Evolutionary conservation across 2,888 invertebrate genomes (phyloP).

Genomic region (Ephialtes manifestator): DNA sequence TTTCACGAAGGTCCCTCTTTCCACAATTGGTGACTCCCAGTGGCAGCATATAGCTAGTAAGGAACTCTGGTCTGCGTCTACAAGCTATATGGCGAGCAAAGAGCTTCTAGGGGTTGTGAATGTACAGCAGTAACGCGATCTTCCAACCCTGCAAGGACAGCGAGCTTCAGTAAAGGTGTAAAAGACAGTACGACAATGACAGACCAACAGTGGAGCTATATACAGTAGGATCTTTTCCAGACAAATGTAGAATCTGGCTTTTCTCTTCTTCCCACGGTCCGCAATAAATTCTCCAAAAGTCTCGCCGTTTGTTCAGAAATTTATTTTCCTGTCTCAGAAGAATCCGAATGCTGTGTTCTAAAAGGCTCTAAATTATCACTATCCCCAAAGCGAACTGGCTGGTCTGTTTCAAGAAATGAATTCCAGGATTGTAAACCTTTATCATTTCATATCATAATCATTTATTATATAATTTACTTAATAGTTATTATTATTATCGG

Average conservation of each 20-base stretch:
- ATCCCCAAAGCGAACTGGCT: slow-evolving; percentile 10
- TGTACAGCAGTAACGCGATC: slow-evolving; percentile 57
- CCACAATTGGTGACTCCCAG: slow-evolving; percentile 27
- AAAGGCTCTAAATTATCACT: slow-evolving; percentile 10
- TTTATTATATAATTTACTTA: too few relatives aligned
- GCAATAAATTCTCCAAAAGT: slow-evolving; percentile 52
- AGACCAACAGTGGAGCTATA: slow-evolving; percentile 35
- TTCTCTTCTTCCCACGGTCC: slow-evolving; percentile 46
- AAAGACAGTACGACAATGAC: slow-evolving; percentile 56
- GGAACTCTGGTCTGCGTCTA: slow-evolving; percentile 28
- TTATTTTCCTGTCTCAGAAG: slow-evolving; percentile 53
- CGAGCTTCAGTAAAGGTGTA: slow-evolving; percentile 59
- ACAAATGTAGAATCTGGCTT: slow-evolving; percentile 64
- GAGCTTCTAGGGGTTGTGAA: slow-evolving; percentile 40
- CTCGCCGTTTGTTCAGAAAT: slow-evolving; percentile 65
- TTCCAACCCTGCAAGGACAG: slow-evolving; percentile 55
- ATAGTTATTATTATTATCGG: too few relatives aligned
- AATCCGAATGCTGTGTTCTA: slow-evolving; percentile 10
- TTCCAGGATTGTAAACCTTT: not conserved
- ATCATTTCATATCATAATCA: too few relatives aligned
- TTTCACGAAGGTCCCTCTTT: slow-evolving; percentile 48
- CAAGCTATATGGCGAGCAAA: slow-evolving; percentile 14
- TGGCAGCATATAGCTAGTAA: slow-evolving; percentile 21
- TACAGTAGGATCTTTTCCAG: slow-evolving; percentile 50
- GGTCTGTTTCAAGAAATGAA: not conserved